A percentile compares a stretch with the other conserved stretches of the same genome.
Conservation (phyloP, 30 jellyfish, hydroid and myxozoan genomes). For the Chrysaora quinquecirrha region DNA sequence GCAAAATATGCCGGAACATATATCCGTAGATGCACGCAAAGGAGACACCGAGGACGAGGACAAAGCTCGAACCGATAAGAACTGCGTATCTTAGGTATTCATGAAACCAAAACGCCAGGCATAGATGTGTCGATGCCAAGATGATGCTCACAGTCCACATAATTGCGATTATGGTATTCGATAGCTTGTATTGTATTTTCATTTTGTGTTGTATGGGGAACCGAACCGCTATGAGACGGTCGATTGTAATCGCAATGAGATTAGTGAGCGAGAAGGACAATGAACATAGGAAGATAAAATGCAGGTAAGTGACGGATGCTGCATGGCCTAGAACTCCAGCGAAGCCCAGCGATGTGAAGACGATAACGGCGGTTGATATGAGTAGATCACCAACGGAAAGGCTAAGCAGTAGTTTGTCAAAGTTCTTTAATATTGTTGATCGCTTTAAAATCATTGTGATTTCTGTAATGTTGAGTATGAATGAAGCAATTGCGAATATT, state of each 20-base stretch:
- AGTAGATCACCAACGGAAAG: constrained; percentile 43
- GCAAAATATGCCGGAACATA: constrained; percentile 17
- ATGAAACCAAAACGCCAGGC: not conserved
- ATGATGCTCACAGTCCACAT: constrained; percentile 14
- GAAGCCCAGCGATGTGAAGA: not conserved
- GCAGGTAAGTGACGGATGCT: not conserved
- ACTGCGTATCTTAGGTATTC: not conserved
- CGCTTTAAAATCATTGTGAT: not conserved
- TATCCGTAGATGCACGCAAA: constrained; percentile 6
- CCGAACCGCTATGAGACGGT: constrained; percentile 45
- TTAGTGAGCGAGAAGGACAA: constrained; percentile 19
- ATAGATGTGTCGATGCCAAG: not conserved
- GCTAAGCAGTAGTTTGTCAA: constrained; percentile 56
- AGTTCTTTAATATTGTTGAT: constrained; percentile 30
- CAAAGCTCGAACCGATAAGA: not conserved
- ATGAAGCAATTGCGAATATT: constrained; percentile 13
- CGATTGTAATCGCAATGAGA: constrained; percentile 42
- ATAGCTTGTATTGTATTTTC: constrained; percentile 21
- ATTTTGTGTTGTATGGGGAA: constrained; percentile 39
- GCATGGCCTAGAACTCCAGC: not conserved
- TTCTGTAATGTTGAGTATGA: constrained; percentile 12
- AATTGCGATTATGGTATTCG: constrained; percentile 2
- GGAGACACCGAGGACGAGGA: constrained; percentile 13
- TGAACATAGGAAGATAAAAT: constrained; percentile 6
- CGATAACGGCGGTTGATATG: constrained; percentile 1